These are phyloP conservation scores for Panorpa germanica DNA, from an alignment of 2,888 invertebrate species.

Conservation along the genomic window DNA sequence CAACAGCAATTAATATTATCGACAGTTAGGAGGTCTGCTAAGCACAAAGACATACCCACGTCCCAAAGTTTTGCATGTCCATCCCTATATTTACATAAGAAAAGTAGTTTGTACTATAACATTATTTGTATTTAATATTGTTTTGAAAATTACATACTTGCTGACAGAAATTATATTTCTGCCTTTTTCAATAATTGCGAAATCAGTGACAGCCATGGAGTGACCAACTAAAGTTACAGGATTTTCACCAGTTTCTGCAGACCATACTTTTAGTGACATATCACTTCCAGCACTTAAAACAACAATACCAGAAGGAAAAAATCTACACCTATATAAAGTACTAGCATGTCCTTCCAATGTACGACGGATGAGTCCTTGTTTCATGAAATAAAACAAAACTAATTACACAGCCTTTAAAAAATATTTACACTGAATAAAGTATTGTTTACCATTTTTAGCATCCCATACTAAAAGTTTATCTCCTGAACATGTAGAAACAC, in stretches of 20 bases:
- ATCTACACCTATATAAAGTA: conserved; percentile 43
- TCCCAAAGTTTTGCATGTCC: conserved; percentile 51
- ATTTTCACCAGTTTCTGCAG: conserved; percentile 44
- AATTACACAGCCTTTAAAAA: conserved; percentile 21
- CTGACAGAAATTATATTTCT: conserved; percentile 49
- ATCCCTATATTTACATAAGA: conserved; percentile 27
- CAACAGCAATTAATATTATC: conserved; percentile 39
- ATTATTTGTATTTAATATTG: not conserved
- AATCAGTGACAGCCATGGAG: conserved; percentile 38
- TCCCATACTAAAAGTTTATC: conserved; percentile 43
- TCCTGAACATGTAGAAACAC: conserved; percentile 37
- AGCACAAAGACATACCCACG: conserved; percentile 37
- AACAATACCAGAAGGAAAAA: conserved; percentile 53
- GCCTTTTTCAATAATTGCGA: conserved; percentile 43
- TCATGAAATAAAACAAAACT: not conserved
- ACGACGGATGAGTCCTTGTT: conserved; percentile 24
- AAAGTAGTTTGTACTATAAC: conserved; percentile 1
- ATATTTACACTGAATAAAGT: not conserved
- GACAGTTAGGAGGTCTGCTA: conserved; percentile 30
- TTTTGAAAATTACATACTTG: conserved; percentile 24
- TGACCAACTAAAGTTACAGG: conserved; percentile 47
- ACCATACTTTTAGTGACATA: conserved; percentile 48
- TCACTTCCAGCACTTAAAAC: conserved; percentile 48
- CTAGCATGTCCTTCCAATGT: conserved; percentile 43
- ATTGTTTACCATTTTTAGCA: conserved; percentile 30